Percentiles rank a stretch among this genome's conserved stretches.
phyloP scores from a whole-genome alignment of 2,888 invertebrate species.

The Lepidonotus clava region DNA sequence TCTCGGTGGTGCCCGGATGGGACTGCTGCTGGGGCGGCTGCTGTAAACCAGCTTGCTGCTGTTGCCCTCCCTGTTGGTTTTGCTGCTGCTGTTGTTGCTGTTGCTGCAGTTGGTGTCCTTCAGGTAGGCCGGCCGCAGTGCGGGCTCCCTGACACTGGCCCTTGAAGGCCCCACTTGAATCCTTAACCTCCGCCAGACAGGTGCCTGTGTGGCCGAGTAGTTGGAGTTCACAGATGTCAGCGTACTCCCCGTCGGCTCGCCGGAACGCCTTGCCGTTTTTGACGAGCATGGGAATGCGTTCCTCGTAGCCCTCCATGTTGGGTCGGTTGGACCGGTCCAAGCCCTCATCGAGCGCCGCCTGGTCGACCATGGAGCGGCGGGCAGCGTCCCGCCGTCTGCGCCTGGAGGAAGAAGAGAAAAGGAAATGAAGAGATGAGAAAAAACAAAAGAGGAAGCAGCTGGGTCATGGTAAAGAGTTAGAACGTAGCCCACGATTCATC shows the following conservation, averaged over 20 bases:
- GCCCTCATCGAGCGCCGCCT: slow-evolving; percentile 46
- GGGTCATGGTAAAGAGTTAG: background rate
- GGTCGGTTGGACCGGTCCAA: slow-evolving; percentile 40
- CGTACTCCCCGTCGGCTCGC: slow-evolving; percentile 50
- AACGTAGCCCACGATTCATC: background rate
- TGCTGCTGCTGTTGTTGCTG: background rate
- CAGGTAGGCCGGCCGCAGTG: background rate
- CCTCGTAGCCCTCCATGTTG: slow-evolving; percentile 54
- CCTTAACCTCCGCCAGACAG: slow-evolving; percentile 32
- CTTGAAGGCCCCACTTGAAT: slow-evolving; percentile 18
- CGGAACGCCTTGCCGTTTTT: slow-evolving; percentile 51
- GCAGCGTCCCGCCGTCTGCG: slow-evolving; percentile 51
- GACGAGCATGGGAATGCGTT: slow-evolving; percentile 54
- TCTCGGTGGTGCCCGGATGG: slow-evolving; percentile 33
- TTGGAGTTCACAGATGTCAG: slow-evolving; percentile 56
- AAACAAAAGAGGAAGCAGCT: background rate
- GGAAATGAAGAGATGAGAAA: background rate
- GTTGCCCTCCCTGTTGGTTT: background rate
- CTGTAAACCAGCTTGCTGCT: background rate
- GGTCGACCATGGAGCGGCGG: slow-evolving; percentile 47
- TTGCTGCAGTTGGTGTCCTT: background rate
- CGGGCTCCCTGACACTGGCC: slow-evolving; percentile 36
- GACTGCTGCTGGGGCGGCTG: background rate
- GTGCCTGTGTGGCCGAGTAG: slow-evolving; percentile 46
- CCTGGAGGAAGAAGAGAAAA: slow-evolving; percentile 10